Base-by-base conservation (phyloP, 2,888 invertebrate genomes). In the Blastobasis adustella region DNA sequence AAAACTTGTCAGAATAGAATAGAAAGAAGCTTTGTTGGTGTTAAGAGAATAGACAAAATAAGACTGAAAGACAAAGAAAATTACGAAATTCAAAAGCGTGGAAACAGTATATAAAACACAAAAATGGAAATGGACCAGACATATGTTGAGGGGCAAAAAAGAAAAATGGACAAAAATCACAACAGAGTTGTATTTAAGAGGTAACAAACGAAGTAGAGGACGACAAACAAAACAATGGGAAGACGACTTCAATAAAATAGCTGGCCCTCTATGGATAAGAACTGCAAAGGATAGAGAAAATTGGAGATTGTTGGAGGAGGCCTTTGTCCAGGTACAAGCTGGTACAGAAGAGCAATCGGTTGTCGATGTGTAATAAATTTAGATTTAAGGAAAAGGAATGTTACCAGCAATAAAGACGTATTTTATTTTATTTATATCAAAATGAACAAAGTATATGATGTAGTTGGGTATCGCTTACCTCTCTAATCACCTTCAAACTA, bases 111-210 rank as follows among this genome's bases (percentile, higher is more conserved):
- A 38, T 4, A n/a, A 45, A 45, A 45, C 46, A 44, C 10, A 49
- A 53, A 54, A 58, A 48, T 58, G 58, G 54, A 43, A 49, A 43
- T 55, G 55, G 54, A 44, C 50, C 5, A 53, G 55, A 37, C 57
- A 55, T 46, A 50, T 55, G 51, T 8, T 57, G 42, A 47, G 54
- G 45, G 53, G 51, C 41, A 47, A 37, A 4, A 48, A 47, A 44
- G 52, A 55, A 10, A 57, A 55, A 50, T 54, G 54, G 54, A 55
- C 54, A 6, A 52, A 46, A 38, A 0, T 46, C 45, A 38, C 46
- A 49, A 46, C 51, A 23, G 51, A 48, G 5, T 52, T 49, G 51
- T 52, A 51, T 37, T 51, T 51, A 46, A 49, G 54, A 47, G 51
- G 51, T 47, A 45, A 50, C 37, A 50, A 48, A 45, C 49, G 47